These are phyloP conservation scores for Rhagonycha lutea DNA, from an alignment of 2,888 invertebrate genomes.

Conservation along the genomic window DNA sequence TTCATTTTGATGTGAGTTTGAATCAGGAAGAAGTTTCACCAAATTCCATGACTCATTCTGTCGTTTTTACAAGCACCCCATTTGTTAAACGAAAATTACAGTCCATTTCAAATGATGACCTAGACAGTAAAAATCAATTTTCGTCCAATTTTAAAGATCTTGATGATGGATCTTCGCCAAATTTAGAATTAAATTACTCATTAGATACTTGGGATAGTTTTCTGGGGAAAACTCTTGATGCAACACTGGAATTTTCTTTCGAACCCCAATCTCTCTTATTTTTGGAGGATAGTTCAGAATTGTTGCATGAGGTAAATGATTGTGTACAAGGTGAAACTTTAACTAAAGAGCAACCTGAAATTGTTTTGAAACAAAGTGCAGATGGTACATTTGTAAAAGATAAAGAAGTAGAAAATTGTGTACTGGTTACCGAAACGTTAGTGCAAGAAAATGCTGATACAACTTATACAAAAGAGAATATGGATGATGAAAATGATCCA, in stretches of 20 bases:
- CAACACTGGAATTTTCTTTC: constrained; percentile 40
- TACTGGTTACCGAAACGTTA: not conserved
- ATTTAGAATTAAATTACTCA: constrained; percentile 47
- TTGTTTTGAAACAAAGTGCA: not conserved
- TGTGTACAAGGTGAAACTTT: not conserved
- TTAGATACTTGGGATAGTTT: constrained; percentile 56
- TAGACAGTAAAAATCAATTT: constrained; percentile 57
- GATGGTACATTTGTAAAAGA: not conserved
- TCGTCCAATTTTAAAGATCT: constrained; percentile 57
- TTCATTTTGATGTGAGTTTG: constrained; percentile 45
- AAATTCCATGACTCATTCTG: constrained; percentile 46
- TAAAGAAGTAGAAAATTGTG: not conserved
- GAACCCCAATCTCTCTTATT: constrained; percentile 41
- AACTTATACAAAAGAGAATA: not conserved
- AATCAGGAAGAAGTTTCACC: constrained; percentile 45
- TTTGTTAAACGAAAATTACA: constrained; percentile 6
- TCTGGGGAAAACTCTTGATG: constrained; percentile 49
- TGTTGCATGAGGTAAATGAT: not conserved
- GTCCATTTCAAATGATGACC: constrained; percentile 38
- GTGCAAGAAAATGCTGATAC: not conserved
- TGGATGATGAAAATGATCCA: not conserved
- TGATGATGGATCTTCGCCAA: not conserved
- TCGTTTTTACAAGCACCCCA: constrained; percentile 43
- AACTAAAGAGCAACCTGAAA: not conserved
- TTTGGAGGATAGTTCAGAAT: constrained; percentile 1